Conservation (phyloP, 2,797 vertebrate genomes). For the Coracias cyanogaster region DNA sequence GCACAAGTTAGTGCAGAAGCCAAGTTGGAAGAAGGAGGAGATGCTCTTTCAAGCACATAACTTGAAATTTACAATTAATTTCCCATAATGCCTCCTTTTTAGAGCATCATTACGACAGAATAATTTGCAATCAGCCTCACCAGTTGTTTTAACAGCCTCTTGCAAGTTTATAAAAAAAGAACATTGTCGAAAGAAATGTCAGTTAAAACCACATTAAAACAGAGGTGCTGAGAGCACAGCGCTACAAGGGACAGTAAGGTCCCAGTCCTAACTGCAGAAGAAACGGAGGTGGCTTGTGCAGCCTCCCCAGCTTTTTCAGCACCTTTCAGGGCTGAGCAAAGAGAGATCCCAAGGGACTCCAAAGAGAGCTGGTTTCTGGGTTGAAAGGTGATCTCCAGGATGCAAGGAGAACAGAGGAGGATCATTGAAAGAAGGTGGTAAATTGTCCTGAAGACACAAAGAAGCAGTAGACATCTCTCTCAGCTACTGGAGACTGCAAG, state of each 20-base stretch:
- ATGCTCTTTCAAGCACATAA: background rate
- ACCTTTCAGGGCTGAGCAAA: background rate
- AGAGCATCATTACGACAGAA: slow-evolving; percentile 11
- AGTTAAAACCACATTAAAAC: slow-evolving; percentile 36
- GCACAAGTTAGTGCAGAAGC: background rate
- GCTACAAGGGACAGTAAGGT: background rate
- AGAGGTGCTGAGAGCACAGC: background rate
- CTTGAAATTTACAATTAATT: slow-evolving; percentile 12
- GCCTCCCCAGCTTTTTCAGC: background rate
- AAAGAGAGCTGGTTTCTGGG: background rate
- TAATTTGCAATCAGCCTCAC: slow-evolving; percentile 31
- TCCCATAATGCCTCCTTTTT: slow-evolving; percentile 13
- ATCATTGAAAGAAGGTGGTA: background rate
- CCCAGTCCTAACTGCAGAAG: background rate
- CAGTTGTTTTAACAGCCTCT: background rate
- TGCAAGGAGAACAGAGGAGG: background rate
- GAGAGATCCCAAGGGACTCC: background rate
- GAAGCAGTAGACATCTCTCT: background rate
- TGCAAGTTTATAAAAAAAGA: slow-evolving; percentile 53
- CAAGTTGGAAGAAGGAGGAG: background rate
- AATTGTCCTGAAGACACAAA: background rate
- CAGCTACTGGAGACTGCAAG: background rate
- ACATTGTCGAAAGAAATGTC: slow-evolving; percentile 24
- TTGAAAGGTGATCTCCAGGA: background rate
- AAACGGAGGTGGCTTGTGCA: background rate